These are phyloP conservation scores for Parelbella ahira DNA, from an alignment of 2,888 invertebrate genomes.

Conservation along the genomic window DNA sequence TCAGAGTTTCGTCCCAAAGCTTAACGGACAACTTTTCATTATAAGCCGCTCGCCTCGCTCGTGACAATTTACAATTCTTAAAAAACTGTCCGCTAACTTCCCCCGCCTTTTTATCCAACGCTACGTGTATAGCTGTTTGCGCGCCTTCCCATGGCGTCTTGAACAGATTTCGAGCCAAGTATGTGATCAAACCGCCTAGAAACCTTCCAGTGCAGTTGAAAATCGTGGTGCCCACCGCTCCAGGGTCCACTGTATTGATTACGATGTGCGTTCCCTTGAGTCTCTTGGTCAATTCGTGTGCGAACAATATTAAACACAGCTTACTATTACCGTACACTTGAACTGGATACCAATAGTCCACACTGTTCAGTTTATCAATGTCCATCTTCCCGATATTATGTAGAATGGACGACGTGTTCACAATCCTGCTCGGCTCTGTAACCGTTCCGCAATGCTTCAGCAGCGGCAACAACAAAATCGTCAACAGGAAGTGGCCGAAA, in stretches of 20 bases:
- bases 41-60: slow-evolving; percentile 79
- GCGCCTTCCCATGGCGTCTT: slow-evolving; percentile 90
- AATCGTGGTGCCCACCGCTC: slow-evolving; percentile 89
- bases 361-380: slow-evolving; percentile 84
- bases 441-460: slow-evolving; percentile 77
- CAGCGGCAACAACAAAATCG: slow-evolving; percentile 91
- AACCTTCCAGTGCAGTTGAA: slow-evolving; percentile 78
- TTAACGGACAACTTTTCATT: slow-evolving; percentile 84
- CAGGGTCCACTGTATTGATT: slow-evolving; percentile 91
- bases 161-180: slow-evolving; percentile 83
- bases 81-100: slow-evolving; percentile 87
- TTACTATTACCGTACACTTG: slow-evolving; percentile 82
- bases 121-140: slow-evolving; percentile 87
- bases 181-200: slow-evolving; percentile 75
- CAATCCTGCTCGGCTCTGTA: slow-evolving; percentile 85
- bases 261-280: slow-evolving; percentile 83
- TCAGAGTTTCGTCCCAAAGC: slow-evolving; percentile 89
- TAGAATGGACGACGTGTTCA: slow-evolving; percentile 88
- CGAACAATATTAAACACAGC: slow-evolving; percentile 86
- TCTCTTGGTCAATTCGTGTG: slow-evolving; percentile 85
- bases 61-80: slow-evolving; percentile 85
- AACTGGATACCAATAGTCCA: slow-evolving; percentile 67
- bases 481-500: slow-evolving; percentile 94
- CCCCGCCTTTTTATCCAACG: slow-evolving; percentile 85
- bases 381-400: slow-evolving; percentile 86